Conservation (phyloP, 2,113 vertebrate genomes). For the Thryonomys swinderianus region DNA sequence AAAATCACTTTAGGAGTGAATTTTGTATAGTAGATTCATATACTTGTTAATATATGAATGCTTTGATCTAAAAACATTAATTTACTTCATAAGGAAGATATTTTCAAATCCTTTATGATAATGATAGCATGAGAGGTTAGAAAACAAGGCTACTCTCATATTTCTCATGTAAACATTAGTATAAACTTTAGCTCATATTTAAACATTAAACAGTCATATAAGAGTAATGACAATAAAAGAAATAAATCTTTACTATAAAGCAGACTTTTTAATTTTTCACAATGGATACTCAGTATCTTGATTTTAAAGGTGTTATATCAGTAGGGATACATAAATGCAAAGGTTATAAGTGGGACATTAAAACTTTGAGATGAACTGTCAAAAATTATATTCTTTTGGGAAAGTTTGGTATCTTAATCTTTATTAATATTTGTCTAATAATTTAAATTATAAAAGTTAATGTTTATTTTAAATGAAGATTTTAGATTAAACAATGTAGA, state of each 20-base stretch:
- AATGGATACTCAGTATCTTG: neutral
- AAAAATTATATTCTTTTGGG: neutral
- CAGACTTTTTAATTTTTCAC: neutral
- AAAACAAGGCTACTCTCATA: neutral
- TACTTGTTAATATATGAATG: neutral
- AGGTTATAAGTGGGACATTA: neutral
- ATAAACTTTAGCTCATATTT: neutral
- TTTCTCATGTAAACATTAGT: neutral
- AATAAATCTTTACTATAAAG: neutral
- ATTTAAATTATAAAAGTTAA: neutral
- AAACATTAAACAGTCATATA: neutral
- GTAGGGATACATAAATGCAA: neutral
- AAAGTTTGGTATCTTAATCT: neutral
- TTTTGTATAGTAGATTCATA: neutral
- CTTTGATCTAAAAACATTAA: neutral
- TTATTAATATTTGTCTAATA: neutral
- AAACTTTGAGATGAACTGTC: neutral
- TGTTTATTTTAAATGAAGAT: neutral
- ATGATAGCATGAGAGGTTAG: neutral
- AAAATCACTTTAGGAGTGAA: neutral
- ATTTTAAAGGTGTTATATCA: neutral
- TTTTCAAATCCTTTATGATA: neutral
- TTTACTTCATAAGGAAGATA: neutral
- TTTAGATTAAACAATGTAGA: neutral
- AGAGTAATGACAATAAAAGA: neutral